A percentile compares a stretch with the other conserved stretches of the same genome.
These are phyloP conservation scores for Bagarius yarrelli DNA, from an alignment of 2,113 vertebrate genomes.

Conservation along the genomic window DNA sequence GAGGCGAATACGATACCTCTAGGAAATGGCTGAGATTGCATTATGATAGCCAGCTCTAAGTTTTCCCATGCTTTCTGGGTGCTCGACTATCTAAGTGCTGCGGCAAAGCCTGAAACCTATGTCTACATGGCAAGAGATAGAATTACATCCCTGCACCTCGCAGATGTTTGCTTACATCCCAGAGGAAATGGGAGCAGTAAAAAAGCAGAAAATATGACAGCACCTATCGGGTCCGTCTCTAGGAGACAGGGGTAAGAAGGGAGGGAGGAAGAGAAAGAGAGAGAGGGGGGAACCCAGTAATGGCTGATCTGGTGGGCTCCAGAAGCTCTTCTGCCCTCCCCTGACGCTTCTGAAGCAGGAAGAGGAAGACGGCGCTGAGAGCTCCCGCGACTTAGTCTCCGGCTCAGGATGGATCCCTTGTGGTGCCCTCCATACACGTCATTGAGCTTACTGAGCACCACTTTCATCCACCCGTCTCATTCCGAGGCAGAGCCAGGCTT, in stretches of 20 bases:
- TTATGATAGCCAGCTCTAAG: slow-evolving; percentile 42
- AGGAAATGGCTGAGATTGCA: slow-evolving; percentile 45
- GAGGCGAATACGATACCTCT: slow-evolving; percentile 35
- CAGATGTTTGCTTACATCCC: slow-evolving; percentile 59
- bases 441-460: slow-evolving; percentile 58
- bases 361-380: slow-evolving; percentile 52
- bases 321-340: slow-evolving; percentile 56
- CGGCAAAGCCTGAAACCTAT: slow-evolving; percentile 41
- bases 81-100: slow-evolving; percentile 46
- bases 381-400: slow-evolving; percentile 59
- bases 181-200: slow-evolving; percentile 37
- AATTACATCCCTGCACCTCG: slow-evolving; percentile 55
- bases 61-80: slow-evolving; percentile 31
- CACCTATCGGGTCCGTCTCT: slow-evolving; percentile 61
- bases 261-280: slow-evolving; percentile 28
- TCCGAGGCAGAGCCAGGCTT: slow-evolving; percentile 23
- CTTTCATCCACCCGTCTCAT: slow-evolving; percentile 23
- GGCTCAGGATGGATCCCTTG: slow-evolving; percentile 59
- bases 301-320: slow-evolving; percentile 56
- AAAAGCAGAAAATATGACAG: slow-evolving; percentile 41
- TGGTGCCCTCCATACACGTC: slow-evolving; percentile 59
- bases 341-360: slow-evolving; percentile 51
- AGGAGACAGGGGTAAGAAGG: slow-evolving; percentile 59
- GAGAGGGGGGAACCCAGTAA: slow-evolving; percentile 55
- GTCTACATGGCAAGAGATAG: slow-evolving; percentile 48